A percentile compares a stretch with the other conserved stretches of the same genome.
phyloP scores from a whole-genome alignment of 2,113 vertebrate species.

The Hymenochirus boettgeri region DNA sequence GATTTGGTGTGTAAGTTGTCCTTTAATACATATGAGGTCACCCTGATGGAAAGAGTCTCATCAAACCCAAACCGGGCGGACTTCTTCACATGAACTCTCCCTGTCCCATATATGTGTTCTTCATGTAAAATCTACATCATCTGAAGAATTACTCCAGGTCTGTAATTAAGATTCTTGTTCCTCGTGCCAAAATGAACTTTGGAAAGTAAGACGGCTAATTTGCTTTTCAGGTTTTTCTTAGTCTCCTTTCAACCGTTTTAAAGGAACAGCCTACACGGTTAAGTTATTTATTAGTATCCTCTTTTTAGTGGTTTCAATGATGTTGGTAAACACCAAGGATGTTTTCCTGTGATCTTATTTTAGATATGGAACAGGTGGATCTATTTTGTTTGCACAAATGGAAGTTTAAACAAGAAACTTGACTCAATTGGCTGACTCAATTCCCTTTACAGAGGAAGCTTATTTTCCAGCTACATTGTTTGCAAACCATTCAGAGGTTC shows the following conservation, averaged over 20 bases:
- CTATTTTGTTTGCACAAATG: constrained; percentile 55
- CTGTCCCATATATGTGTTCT: too few relatives aligned
- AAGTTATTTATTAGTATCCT: not conserved
- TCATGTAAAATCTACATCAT: too few relatives aligned
- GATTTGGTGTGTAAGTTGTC: too few relatives aligned
- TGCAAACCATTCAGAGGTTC: constrained; percentile 1
- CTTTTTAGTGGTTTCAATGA: constrained; percentile 50
- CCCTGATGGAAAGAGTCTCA: too few relatives aligned
- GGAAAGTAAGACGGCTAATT: not conserved
- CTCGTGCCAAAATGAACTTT: not conserved
- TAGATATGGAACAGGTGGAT: constrained; percentile 61
- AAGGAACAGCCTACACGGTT: not conserved
- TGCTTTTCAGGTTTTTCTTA: not conserved
- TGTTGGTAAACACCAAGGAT: constrained; percentile 61
- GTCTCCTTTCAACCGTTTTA: not conserved
- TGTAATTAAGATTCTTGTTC: not conserved
- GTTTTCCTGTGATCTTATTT: constrained; percentile 48
- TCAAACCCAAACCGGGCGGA: too few relatives aligned
- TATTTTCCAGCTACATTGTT: constrained; percentile 1
- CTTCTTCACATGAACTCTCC: too few relatives aligned
- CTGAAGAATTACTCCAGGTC: not conserved
- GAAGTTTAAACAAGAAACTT: constrained; percentile 52
- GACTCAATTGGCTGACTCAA: constrained; percentile 23
- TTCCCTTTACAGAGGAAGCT: constrained; percentile 45
- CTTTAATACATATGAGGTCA: too few relatives aligned